Conservation (phyloP, 2,113 vertebrate genomes). For the Grammomys dolichurus region DNA sequence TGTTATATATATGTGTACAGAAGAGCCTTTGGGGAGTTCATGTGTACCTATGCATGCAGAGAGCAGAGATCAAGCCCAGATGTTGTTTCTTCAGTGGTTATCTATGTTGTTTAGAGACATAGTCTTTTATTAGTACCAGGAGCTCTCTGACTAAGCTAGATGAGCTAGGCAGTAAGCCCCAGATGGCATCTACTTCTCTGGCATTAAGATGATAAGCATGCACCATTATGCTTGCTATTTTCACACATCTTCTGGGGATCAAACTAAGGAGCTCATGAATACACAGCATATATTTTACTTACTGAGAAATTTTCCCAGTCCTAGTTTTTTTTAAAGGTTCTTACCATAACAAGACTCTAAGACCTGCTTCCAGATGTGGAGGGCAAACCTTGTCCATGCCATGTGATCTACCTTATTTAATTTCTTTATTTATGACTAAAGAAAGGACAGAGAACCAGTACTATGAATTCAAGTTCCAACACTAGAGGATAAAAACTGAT, state of each 20-base stretch:
- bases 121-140: no score
- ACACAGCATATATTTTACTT: neutral
- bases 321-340: neutral
- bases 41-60: neutral
- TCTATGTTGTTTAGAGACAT: neutral
- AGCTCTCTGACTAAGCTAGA: neutral
- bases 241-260: neutral
- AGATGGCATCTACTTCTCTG: neutral
- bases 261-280: neutral
- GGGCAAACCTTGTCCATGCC: neutral
- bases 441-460: neutral
- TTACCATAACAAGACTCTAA: neutral
- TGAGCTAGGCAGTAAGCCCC: neutral
- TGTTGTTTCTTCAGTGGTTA: neutral
- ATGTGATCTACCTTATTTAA: neutral
- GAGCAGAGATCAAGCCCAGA: neutral
- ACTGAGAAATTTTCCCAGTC: neutral
- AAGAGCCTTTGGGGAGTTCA: neutral
- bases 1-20: neutral
- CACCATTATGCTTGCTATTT: neutral
- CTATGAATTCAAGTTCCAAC: neutral
- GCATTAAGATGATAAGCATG: neutral
- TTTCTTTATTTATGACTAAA: no score
- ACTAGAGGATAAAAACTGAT: neutral
- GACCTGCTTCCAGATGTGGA: neutral